Evolutionary conservation across 2,113 vertebrate genomes (phyloP).

Genomic region (Jacana jacana): DNA sequence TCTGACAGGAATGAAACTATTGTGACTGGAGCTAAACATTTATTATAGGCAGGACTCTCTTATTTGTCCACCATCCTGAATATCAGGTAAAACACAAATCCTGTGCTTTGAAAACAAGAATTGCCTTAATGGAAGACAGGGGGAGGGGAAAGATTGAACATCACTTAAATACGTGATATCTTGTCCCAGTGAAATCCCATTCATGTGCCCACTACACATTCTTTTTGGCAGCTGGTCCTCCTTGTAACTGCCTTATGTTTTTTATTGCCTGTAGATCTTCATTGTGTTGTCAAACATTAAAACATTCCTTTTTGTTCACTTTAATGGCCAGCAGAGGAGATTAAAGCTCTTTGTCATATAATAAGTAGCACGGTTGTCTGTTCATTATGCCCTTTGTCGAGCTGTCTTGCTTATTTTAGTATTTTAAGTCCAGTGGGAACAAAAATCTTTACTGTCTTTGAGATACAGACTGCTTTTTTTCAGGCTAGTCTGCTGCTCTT

Average conservation of each 20-base stretch:
- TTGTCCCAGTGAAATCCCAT: background rate
- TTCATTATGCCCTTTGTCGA: background rate
- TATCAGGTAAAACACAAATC: background rate
- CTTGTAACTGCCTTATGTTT: background rate
- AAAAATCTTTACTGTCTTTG: background rate
- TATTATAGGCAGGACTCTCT: background rate
- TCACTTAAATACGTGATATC: background rate
- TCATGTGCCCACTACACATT: background rate
- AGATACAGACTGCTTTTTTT: background rate
- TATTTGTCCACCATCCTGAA: background rate
- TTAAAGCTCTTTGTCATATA: background rate
- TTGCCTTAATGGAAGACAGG: background rate
- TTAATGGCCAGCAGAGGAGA: background rate
- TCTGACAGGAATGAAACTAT: slow-evolving; percentile 26
- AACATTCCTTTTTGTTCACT: background rate
- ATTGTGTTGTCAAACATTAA: background rate
- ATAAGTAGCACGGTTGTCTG: background rate
- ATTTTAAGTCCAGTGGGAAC: background rate
- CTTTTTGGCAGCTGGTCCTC: background rate
- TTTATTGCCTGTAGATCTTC: background rate
- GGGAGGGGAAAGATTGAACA: background rate
- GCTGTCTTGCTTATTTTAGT: background rate
- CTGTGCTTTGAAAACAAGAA: background rate
- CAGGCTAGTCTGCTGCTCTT: background rate
- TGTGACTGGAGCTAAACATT: background rate